These are phyloP conservation scores for Hirtodrosophila cameraria DNA, from an alignment of 2,888 invertebrate genomes.

Conservation along the genomic window DNA sequence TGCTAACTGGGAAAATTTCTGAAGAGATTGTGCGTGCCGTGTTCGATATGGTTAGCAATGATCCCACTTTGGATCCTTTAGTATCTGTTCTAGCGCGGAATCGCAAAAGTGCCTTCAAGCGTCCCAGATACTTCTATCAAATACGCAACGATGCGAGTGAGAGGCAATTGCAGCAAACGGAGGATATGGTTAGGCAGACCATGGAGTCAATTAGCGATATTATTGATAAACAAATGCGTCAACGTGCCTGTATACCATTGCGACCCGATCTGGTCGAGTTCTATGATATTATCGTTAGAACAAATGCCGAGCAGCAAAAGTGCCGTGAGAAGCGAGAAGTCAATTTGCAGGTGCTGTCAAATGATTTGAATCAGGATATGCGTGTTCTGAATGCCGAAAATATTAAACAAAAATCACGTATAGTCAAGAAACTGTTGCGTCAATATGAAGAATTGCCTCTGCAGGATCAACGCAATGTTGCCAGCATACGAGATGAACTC, in stretches of 20 bases:
- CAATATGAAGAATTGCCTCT: slow-evolving; percentile 78
- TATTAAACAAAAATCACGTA: slow-evolving; percentile 72
- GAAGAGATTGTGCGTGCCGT: slow-evolving; percentile 75
- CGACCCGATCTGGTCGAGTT: slow-evolving; percentile 78
- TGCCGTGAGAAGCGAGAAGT: slow-evolving; percentile 70
- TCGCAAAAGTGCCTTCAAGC: slow-evolving; percentile 39
- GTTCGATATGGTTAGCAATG: slow-evolving; percentile 68
- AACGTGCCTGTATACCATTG: slow-evolving; percentile 77
- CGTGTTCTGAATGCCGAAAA: slow-evolving; percentile 54
- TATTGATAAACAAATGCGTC: slow-evolving; percentile 79
- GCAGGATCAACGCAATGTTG: slow-evolving; percentile 71
- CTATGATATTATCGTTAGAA: slow-evolving; percentile 75
- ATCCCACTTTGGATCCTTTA: slow-evolving; percentile 69
- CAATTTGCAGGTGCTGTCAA: slow-evolving; percentile 15
- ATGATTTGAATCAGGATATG: slow-evolving; percentile 49
- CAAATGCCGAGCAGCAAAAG: slow-evolving; percentile 62
- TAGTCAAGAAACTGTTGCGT: slow-evolving; percentile 80
- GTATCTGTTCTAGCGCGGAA: slow-evolving; percentile 72
- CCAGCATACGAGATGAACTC: slow-evolving; percentile 67
- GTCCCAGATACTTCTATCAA: slow-evolving; percentile 54
- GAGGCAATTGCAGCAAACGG: slow-evolving; percentile 62
- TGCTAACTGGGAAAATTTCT: slow-evolving; percentile 76
- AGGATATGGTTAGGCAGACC: slow-evolving; percentile 74
- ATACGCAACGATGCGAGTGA: slow-evolving; percentile 58
- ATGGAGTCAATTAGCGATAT: slow-evolving; percentile 80